A percentile compares a stretch with the other conserved stretches of the same genome.
phyloP scores from a whole-genome alignment of 1,140 invertebrate genomes.

The Drosophila bifasciata region DNA sequence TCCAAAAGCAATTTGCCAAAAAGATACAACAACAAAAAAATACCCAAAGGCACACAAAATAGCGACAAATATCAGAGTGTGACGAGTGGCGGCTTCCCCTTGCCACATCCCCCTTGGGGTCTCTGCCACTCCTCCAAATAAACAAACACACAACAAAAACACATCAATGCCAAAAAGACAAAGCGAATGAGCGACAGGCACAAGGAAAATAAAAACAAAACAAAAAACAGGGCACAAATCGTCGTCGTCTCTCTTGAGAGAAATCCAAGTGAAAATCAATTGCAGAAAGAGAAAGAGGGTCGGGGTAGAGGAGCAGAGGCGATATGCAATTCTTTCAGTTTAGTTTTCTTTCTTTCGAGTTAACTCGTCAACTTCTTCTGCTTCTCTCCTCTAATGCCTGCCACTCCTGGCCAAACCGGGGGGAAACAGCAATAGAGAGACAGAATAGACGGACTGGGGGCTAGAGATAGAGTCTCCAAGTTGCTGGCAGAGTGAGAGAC shows the following conservation, averaged over 20 bases:
- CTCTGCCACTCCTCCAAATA: too few relatives aligned
- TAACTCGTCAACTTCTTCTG: slow-evolving; percentile 49
- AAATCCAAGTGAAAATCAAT: slow-evolving; percentile 74
- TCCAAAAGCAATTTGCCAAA: slow-evolving; percentile 61
- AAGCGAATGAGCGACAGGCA: slow-evolving; percentile 65
- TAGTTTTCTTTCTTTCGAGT: slow-evolving; percentile 54
- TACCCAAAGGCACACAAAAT: slow-evolving; percentile 35
- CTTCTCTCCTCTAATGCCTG: not conserved
- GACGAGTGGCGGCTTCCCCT: slow-evolving; percentile 44
- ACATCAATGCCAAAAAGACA: slow-evolving; percentile 67
- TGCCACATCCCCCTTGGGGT: slow-evolving; percentile 18
- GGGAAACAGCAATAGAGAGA: slow-evolving; percentile 22
- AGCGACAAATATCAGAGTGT: slow-evolving; percentile 81
- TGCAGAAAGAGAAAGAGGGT: slow-evolving; percentile 31
- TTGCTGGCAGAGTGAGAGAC: not conserved
- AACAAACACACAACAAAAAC: not conserved
- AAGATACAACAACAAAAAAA: slow-evolving; percentile 27
- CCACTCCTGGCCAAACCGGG: slow-evolving; percentile 21
- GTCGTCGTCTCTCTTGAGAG: slow-evolving; percentile 37
- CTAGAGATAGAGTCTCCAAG: too few relatives aligned
- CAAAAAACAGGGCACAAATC: slow-evolving; percentile 44
- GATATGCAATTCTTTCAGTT: slow-evolving; percentile 53
- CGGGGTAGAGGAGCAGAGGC: not conserved
- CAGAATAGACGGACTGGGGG: not conserved
- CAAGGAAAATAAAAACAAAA: slow-evolving; percentile 13